Conservation (phyloP, 2,797 vertebrate species). For the Sebastes ruberrimus region DNA sequence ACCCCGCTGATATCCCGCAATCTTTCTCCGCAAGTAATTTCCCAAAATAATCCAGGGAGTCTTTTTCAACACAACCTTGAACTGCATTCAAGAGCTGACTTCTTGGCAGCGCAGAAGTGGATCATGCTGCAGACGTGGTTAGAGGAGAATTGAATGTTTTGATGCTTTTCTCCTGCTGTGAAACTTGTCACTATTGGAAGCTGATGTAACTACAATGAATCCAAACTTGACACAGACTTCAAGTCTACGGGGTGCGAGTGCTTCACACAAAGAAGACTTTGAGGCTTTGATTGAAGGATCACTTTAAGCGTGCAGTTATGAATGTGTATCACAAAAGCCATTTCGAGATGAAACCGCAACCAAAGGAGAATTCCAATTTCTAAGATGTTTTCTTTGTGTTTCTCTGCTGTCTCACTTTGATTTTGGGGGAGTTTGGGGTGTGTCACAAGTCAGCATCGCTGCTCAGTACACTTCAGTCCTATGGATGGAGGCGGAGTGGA, state of each 20-base stretch:
- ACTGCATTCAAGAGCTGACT: conserved; percentile 16
- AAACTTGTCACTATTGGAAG: conserved; percentile 11
- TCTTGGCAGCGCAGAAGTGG: conserved; percentile 1
- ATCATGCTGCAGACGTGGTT: conserved; percentile 16
- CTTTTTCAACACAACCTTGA: conserved; percentile 17
- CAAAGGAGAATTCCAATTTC: neutral
- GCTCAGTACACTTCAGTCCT: neutral
- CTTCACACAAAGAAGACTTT: neutral
- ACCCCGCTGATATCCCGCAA: neutral
- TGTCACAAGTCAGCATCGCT: neutral
- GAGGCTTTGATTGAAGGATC: neutral
- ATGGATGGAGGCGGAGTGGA: neutral
- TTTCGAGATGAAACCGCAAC: neutral
- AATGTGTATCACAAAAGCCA: neutral
- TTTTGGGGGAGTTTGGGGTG: neutral
- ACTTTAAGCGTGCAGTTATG: neutral
- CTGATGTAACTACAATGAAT: conserved; percentile 1
- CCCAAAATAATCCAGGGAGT: conserved; percentile 29
- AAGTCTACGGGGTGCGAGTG: neutral
- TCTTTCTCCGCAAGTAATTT: conserved; percentile 15
- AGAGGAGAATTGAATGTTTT: conserved; percentile 17
- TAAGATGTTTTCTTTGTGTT: neutral
- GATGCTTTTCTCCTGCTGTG: conserved; percentile 8
- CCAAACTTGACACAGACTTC: conserved; percentile 3
- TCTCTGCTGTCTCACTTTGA: neutral